phyloP scores from a whole-genome alignment of 2,113 vertebrate species.

The Probosciger aterrimus region DNA sequence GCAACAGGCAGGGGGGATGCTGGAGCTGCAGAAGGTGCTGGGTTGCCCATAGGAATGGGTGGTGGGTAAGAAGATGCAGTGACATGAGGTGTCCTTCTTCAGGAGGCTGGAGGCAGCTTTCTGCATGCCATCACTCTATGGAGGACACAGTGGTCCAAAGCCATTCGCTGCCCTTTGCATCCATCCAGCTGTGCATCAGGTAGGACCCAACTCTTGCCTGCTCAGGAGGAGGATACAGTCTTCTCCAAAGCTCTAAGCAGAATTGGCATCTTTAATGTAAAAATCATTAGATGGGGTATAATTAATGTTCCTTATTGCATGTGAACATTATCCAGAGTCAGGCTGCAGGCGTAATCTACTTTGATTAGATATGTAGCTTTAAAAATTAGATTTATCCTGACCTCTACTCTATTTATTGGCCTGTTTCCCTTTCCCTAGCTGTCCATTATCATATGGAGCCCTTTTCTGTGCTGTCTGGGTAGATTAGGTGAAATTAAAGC shows the following conservation, averaged over 20 bases:
- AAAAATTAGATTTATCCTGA: conserved; percentile 55
- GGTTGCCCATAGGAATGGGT: neutral
- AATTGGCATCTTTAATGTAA: conserved; percentile 35
- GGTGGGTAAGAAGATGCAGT: neutral
- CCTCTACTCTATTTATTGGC: neutral
- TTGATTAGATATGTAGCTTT: conserved; percentile 42
- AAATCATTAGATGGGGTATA: conserved; percentile 4
- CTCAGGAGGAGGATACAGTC: neutral
- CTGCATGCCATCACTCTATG: rapidly evolving
- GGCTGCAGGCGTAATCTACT: conserved; percentile 19
- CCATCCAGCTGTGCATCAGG: rapidly evolving
- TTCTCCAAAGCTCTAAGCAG: conserved; percentile 5
- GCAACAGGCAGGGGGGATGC: neutral
- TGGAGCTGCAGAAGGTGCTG: neutral
- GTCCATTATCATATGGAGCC: neutral
- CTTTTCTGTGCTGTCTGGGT: conserved; percentile 19
- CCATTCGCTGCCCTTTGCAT: neutral
- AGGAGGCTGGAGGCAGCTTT: neutral
- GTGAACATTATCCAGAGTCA: conserved; percentile 54
- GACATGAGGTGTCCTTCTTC: neutral
- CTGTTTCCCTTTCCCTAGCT: neutral
- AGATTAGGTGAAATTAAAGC: conserved; percentile 25
- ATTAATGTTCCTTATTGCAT: conserved; percentile 33
- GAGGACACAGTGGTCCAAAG: neutral
- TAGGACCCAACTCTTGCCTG: neutral